Percentiles rank a stretch among this genome's conserved stretches.
phyloP scores from a whole-genome alignment of 2,797 vertebrate species.

The Dicrostonyx torquatus region DNA sequence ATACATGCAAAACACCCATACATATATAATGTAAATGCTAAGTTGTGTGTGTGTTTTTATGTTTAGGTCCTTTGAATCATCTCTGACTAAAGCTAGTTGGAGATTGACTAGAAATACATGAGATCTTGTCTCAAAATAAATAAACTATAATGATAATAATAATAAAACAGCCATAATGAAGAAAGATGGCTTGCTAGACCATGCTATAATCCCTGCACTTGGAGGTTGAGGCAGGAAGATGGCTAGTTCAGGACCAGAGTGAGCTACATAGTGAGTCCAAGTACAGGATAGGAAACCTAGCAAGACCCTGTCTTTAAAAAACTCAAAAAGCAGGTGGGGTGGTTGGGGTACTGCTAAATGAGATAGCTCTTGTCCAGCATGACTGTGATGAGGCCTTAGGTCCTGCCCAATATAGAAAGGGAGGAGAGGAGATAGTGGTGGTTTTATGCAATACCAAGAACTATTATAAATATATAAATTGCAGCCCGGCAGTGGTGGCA shows the following conservation, averaged over 20 bases:
- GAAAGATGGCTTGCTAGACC: background rate
- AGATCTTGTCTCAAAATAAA: background rate
- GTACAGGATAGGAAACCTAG: background rate
- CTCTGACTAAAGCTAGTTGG: background rate
- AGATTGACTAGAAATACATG: background rate
- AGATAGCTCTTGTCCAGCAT: too few species aligned
- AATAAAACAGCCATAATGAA: background rate
- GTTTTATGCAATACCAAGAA: conserved; percentile 8
- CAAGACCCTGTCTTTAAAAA: background rate
- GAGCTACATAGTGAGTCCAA: background rate
- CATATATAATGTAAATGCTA: background rate
- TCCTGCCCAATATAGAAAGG: background rate
- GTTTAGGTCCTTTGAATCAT: background rate
- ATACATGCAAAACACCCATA: too few species aligned
- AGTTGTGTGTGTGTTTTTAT: background rate
- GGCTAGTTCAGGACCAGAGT: background rate
- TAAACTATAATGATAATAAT: background rate
- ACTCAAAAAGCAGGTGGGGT: background rate
- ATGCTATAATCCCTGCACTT: background rate
- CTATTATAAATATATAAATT: conserved; percentile 45
- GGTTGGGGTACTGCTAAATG: background rate
- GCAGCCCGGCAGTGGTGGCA: background rate
- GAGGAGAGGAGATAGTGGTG: background rate
- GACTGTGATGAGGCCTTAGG: background rate
- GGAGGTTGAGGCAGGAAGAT: background rate